These are phyloP conservation scores for Loris lydekkerianus DNA, from an alignment of 2,797 vertebrate species.

Conservation along the genomic window DNA sequence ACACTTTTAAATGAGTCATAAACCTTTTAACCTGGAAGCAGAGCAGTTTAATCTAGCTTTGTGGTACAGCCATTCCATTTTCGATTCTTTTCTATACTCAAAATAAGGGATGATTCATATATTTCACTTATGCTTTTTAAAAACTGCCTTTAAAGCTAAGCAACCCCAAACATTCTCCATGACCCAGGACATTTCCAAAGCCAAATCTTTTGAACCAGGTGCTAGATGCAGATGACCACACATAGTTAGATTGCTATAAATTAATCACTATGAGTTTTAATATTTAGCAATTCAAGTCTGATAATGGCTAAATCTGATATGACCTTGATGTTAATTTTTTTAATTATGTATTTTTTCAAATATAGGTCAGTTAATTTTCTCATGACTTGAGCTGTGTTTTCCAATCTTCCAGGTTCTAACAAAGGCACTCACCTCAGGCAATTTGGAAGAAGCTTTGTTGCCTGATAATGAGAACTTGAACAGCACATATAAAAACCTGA, in stretches of 20 bases:
- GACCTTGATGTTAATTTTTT: conserved; percentile 65
- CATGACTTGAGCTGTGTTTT: conserved; percentile 47
- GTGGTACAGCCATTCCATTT: neutral
- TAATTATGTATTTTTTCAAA: conserved; percentile 38
- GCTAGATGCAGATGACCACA: neutral
- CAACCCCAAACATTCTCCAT: neutral
- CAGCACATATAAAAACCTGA: conserved; percentile 42
- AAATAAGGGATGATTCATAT: conserved; percentile 42
- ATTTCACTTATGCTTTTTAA: neutral
- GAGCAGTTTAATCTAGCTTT: neutral
- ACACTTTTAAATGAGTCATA: conserved; percentile 56
- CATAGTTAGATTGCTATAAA: neutral
- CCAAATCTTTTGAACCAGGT: neutral
- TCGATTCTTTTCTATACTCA: neutral
- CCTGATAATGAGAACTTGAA: conserved; percentile 74
- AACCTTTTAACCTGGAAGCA: conserved; percentile 49
- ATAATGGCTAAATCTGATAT: conserved; percentile 56
- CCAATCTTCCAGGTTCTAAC: conserved; percentile 43
- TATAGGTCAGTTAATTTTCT: conserved; percentile 25
- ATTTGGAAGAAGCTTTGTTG: conserved; percentile 56
- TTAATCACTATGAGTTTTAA: conserved; percentile 27
- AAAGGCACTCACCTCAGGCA: conserved; percentile 69
- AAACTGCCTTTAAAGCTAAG: conserved; percentile 15
- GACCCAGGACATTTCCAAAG: conserved; percentile 29
- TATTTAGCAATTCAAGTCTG: conserved; percentile 37